Evolutionary conservation across 23 tunicate genomes (phyloP), one percentile per base, ranked within the genome.

Genomic region (Phallusia fumigata): DNA sequence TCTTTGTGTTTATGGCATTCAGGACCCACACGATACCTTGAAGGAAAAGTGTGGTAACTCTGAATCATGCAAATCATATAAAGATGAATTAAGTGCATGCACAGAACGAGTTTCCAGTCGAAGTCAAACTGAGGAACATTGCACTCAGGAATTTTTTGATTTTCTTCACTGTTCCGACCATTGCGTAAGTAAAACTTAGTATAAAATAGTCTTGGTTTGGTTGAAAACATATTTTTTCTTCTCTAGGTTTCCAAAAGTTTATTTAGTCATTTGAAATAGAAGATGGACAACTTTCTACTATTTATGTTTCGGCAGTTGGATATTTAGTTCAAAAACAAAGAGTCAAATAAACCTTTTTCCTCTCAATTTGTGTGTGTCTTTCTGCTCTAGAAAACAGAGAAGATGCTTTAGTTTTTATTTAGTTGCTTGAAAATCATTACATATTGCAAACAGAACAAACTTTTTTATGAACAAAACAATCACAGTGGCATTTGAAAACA

Each of bases 91-190:
- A n/a, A 84, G 78, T 10, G 73, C 52, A 22, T 94, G 98, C 65
- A 84, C 81, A 33, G 88, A 94, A 3, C 82, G 98, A 21, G 98
- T 94, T 22, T 81, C 58, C 73, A 83, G 90, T 78, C 76, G 86
- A 52, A 32, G 72, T 18, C 31, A 89, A 30, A 94, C 98, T 18
- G 93, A 89, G 58, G 98, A 94, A 65, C 86, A 83, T 75, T 94
- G 98, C 51, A 81, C 86, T 45, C 89, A 94, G 79, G 98, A 94
- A 80, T 74, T 94, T 22, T 86, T 94, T 76, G 98, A 94, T 76
- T 86, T 94, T 50, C 84, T 94, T 65, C 90, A 85, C 74, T 89
- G 98, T 79, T 19, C 91, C 0, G 98, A 94, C 51, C 83, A 89
- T 65, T 94, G 98, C 75, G 98, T 94, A 83, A 83, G 93, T 88